Percentiles rank a stretch among this genome's conserved stretches.
Conservation (phyloP, 1,140 invertebrate genomes). For the Pentalonia nigronervosa region DNA sequence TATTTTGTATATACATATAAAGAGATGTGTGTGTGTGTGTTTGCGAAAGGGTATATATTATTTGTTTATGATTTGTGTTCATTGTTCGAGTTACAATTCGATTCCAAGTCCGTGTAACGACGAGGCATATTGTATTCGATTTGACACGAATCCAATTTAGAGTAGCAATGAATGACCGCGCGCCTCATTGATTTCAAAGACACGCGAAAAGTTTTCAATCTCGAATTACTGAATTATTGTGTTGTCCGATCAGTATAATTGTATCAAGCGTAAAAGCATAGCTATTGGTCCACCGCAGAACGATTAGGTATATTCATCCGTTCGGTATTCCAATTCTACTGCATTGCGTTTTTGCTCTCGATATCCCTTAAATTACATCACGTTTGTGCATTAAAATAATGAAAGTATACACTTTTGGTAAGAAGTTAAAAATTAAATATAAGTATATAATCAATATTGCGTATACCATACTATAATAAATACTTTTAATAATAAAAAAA, state of each 20-base stretch:
- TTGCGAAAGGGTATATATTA: background rate
- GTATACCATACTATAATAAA: background rate
- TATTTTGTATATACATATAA: too few relatives aligned
- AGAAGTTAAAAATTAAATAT: too few relatives aligned
- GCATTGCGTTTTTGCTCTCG: background rate
- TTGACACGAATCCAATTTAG: background rate
- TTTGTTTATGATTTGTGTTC: conserved; percentile 22
- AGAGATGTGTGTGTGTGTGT: background rate
- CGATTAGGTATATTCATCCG: background rate
- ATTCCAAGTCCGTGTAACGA: background rate
- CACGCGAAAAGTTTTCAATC: background rate
- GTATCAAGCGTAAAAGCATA: background rate
- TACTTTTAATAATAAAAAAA: background rate
- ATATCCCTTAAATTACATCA: background rate
- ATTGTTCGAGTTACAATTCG: background rate
- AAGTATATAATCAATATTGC: background rate
- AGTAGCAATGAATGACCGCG: background rate
- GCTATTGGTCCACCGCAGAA: background rate
- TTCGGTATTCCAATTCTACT: background rate
- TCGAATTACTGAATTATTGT: background rate
- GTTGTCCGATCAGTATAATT: background rate
- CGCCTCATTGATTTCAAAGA: background rate
- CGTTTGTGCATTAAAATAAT: background rate
- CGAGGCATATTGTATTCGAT: background rate
- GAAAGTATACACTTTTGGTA: background rate